phyloP scores from a whole-genome alignment of 2,113 vertebrate species.

The Raja brachyura region DNA sequence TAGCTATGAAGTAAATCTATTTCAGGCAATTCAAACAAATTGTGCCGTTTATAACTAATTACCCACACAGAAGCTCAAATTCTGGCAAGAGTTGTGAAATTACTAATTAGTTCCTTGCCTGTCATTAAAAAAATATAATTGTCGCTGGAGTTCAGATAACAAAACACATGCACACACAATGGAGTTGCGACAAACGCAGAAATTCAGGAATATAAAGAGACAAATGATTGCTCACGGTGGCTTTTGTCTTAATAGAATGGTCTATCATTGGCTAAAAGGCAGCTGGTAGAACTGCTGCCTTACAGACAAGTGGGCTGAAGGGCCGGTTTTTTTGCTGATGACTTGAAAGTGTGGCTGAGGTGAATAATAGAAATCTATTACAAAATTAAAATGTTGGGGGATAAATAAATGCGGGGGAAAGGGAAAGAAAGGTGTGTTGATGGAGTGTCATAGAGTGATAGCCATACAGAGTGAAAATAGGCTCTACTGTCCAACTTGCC shows the following conservation, averaged over 20 bases:
- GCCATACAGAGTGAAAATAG: no score
- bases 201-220: background rate
- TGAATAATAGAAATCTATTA: no score
- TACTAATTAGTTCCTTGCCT: conserved; percentile 10
- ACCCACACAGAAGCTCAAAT: conserved; percentile 7
- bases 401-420: background rate
- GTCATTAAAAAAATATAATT: conserved; percentile 25
- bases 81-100: conserved; percentile 13
- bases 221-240: background rate
- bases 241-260: no score
- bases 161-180: conserved; percentile 1
- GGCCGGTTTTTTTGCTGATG: no score
- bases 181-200: background rate
- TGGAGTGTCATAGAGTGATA: background rate
- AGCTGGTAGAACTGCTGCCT: no score
- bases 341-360: no score
- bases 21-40: conserved; percentile 21
- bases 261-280: no score
- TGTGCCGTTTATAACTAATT: conserved; percentile 36
- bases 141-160: background rate
- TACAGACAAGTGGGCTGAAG: no score
- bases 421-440: no score
- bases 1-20: background rate
- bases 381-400: no score
- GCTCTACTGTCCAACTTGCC: no score